Base-by-base conservation (phyloP, 2,888 invertebrate genomes). In the Athripsodes cinereus region DNA sequence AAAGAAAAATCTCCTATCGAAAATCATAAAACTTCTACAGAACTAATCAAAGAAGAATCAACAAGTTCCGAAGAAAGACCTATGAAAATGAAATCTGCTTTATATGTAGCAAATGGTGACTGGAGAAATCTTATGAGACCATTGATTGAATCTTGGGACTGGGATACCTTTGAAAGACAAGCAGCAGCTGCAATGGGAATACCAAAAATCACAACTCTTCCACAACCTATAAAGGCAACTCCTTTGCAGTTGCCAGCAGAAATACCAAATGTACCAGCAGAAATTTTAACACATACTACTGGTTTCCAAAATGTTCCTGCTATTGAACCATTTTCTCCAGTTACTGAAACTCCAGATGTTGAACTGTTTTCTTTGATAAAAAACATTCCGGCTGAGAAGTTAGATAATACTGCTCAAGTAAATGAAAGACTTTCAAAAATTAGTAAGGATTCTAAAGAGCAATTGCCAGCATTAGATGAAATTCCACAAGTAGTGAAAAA, bases 121-220 rank as follows among this genome's bases (percentile, higher is more conserved):
- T 84, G 83, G 80, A 80, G 81, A 60, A 84, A 85, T 66, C 78
- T 85, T 66, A 76, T 83, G 62, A 83, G 84, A 66, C 83, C 84
- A 6, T 71, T 85, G 22, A 79, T 84, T 59, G 83, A 83, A 66
- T 78, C 81, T 1, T 80, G 85, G 74, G 83, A 87, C 66, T 84
- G 83, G 82, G 81, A 82, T 64, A 75, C 77, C 60, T 81, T 84
- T 69, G 84, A 84, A 69, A 81, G 80, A 66, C 82, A 84, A 66
- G 73, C 77, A 1, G 74, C 71, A 58, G 73, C 75, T 58, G 78
- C 81, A 16, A 76, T 78, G 58, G 74, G 74, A 35, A 66, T 78
- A 20, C 76, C 81, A n/a, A 71, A 73, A 69, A 69, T 71, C 11
- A 74, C 73, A 22, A 68, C 68, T 62, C 66, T 81, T 58, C 82